Evolutionary conservation across 2,113 vertebrate genomes (phyloP), one percentile per base, ranked within the genome.

Genomic region (Helogale parvula): DNA sequence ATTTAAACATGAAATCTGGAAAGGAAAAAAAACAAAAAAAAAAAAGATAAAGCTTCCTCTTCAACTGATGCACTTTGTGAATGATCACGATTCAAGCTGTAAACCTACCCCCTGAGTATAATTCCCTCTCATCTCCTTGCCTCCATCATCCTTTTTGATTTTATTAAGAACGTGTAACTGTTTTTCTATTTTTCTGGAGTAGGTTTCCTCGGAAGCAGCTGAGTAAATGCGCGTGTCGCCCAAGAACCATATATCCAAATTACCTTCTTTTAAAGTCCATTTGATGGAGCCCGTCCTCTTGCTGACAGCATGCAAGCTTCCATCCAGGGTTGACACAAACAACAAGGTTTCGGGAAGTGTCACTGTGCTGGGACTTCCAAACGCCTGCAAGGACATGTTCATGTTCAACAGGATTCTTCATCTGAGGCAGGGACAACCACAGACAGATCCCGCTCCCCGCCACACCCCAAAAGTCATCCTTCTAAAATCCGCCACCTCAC

Each of bases 181-280:
- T 54, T 68, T 52, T 82, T 72, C 83, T 95, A 38, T 77, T 94
- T 74, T 83, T 89, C 68, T 82, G 80, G 69, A 81, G 68, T 38
- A 76, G 38, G 80, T 52, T 94, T 93, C 41, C 52, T 77, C 31
- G 19, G n/a, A 80, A 88, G 41, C 57, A 90, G 87, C 68, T 47
- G 76, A 89, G 14, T 27, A 89, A 94, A 95, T 17, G 25, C 41
- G 41, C 92, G 19, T 5, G 1, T 19, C 11, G 52, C 84, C 71
- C 92, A n/a, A 93, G 2, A 47, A 17, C 65, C 27, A 65, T 83
- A 65, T 83, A 79, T 95, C 91, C 52, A 83, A 89, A 98, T 99
- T 98, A 99, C 99, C 99, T 99, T 99, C 99, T 98, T 99, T 99
- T 98, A 99, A 99, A 93, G 99, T 99, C 99, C 99, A 99, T 90